phyloP scores from a whole-genome alignment of 2,113 vertebrate genomes.

The Actenoides hombroni region DNA sequence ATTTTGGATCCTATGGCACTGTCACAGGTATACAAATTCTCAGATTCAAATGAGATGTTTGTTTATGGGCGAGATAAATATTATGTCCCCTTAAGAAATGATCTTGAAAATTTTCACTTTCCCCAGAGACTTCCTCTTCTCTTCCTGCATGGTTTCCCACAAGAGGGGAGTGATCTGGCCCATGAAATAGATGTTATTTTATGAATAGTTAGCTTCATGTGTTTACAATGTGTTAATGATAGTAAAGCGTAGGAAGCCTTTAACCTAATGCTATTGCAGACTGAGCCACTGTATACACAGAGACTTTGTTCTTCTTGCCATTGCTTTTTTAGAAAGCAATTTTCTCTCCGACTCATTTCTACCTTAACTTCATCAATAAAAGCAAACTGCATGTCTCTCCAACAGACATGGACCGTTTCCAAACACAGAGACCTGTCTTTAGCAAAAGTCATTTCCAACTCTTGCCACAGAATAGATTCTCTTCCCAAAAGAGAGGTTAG shows the following conservation, averaged over 20 bases:
- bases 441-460: not conserved
- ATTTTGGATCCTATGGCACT: not conserved
- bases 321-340: not conserved
- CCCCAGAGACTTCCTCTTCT: not conserved
- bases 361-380: not conserved
- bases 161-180: not conserved
- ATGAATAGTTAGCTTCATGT: constrained; percentile 36
- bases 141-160: not conserved
- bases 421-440: not conserved
- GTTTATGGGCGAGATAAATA: not conserved
- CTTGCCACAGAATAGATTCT: not conserved
- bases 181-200: constrained; percentile 50
- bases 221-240: constrained; percentile 66
- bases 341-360: constrained; percentile 11
- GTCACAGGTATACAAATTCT: not conserved
- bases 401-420: not conserved
- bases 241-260: constrained; percentile 39
- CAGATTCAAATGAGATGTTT: not conserved
- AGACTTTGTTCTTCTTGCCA: not conserved
- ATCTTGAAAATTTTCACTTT: not conserved
- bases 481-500: not conserved
- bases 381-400: not conserved
- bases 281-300: not conserved
- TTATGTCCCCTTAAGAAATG: not conserved
- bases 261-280: constrained; percentile 33